Evolutionary conservation across 2,888 invertebrate species (phyloP).

Genomic region (Chesias legatella): DNA sequence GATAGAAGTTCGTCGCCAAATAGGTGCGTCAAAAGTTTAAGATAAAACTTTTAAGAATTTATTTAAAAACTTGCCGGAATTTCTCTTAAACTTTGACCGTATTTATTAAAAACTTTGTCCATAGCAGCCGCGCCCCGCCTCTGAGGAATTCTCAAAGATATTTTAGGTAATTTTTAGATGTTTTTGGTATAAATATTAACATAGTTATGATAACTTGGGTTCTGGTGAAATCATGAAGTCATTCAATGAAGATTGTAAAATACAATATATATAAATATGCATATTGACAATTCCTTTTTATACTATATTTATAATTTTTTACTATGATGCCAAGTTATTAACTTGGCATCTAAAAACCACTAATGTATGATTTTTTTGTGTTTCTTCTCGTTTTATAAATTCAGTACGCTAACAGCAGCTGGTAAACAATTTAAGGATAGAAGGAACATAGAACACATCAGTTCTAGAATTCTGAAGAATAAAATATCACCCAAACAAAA

Average conservation of each 20-base stretch:
- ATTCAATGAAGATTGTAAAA: too few species aligned
- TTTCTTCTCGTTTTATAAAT: too few species aligned
- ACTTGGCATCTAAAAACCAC: too few species aligned
- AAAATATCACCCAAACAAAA: conserved; percentile 2
- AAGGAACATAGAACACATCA: not conserved
- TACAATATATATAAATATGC: too few species aligned
- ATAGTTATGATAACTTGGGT: too few species aligned
- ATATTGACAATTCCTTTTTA: too few species aligned
- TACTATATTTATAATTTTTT: too few species aligned
- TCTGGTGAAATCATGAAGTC: too few species aligned
- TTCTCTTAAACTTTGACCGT: conserved; percentile 58
- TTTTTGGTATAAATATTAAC: not conserved
- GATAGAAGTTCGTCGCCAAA: conserved; percentile 49
- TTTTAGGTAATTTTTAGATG: conserved; percentile 9
- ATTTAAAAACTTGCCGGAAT: conserved; percentile 52
- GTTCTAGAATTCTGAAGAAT: conserved; percentile 4
- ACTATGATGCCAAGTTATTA: too few species aligned
- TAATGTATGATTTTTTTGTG: too few species aligned
- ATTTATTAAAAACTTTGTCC: conserved; percentile 53
- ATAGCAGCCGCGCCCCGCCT: conserved; percentile 42
- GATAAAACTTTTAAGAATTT: conserved; percentile 72
- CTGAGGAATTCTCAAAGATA: conserved; percentile 11
- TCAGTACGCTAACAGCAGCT: too few species aligned
- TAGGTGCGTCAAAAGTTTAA: conserved; percentile 58
- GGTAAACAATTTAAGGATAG: too few species aligned